A percentile compares a stretch with the other conserved stretches of the same genome.
These are phyloP conservation scores for Cryptoprocta ferox DNA, from an alignment of 2,797 vertebrate species.

Conservation along the genomic window DNA sequence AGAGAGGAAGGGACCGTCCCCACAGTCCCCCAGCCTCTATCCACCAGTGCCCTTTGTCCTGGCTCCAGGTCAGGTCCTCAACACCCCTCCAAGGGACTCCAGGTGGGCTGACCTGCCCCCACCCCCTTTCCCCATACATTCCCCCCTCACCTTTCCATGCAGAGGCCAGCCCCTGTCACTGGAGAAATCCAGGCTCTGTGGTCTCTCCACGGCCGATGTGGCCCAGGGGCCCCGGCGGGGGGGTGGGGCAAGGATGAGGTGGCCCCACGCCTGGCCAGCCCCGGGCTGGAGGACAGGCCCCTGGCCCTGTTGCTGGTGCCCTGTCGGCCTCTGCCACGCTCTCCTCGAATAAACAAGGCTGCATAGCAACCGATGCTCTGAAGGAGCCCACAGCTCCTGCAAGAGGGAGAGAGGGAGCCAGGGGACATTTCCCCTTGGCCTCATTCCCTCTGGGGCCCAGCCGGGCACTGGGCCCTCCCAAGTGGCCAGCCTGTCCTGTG, in stretches of 20 bases:
- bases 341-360: constrained; percentile 85
- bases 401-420: neutral
- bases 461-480: neutral
- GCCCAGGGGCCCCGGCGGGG: neutral
- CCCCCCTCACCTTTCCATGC: constrained; percentile 74
- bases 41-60: fast-evolving
- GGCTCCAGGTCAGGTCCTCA: neutral
- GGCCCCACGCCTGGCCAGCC: neutral
- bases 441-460: neutral
- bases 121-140: too few relatives aligned
- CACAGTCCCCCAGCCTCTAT: neutral
- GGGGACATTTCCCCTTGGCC: constrained; percentile 47
- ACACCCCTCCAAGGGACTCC: neutral
- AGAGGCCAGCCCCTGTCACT: constrained; percentile 49
- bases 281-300: neutral
- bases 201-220: neutral
- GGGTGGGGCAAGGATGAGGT: neutral
- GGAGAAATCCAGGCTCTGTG: constrained; percentile 20
- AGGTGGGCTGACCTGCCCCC: neutral
- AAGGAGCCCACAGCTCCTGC: constrained; percentile 73
- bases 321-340: constrained; percentile 61
- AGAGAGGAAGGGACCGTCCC: neutral
- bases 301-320: fast-evolving
- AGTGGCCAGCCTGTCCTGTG: neutral
- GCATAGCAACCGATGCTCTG: constrained; percentile 85